phyloP scores from a whole-genome alignment of 2,888 invertebrate species.

The Thelaira solivaga region DNA sequence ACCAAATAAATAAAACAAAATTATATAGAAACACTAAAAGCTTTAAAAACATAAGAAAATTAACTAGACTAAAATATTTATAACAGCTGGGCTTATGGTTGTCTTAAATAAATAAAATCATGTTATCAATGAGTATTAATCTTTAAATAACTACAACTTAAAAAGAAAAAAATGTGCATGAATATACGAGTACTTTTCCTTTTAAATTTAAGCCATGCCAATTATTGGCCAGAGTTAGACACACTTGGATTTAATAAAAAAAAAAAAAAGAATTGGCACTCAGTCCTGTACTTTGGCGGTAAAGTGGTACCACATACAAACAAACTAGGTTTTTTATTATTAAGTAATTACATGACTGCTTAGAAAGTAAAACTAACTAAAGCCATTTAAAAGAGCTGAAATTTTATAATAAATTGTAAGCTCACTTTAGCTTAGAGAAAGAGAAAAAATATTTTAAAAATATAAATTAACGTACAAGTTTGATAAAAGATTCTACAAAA shows the following conservation, averaged over 20 bases:
- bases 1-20: no score
- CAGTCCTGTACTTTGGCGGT: background rate
- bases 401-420: no score
- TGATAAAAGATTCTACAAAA: no score
- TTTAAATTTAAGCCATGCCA: background rate
- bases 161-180: background rate
- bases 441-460: no score
- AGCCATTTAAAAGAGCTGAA: no score
- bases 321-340: background rate
- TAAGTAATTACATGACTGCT: slow-evolving; percentile 22
- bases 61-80: slow-evolving; percentile 11
- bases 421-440: no score
- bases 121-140: slow-evolving; percentile 52
- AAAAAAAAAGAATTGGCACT: slow-evolving; percentile 3
- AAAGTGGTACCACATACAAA: background rate
- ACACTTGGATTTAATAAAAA: background rate
- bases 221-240: background rate
- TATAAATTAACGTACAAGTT: no score
- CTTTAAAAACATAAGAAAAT: slow-evolving; percentile 24
- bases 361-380: background rate
- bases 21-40: no score
- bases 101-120: slow-evolving; percentile 24
- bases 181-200: slow-evolving; percentile 37
- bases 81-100: slow-evolving; percentile 52
- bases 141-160: slow-evolving; percentile 13